phyloP scores from a whole-genome alignment of 1,140 invertebrate species.

The Lamellibrachia luymesi region DNA sequence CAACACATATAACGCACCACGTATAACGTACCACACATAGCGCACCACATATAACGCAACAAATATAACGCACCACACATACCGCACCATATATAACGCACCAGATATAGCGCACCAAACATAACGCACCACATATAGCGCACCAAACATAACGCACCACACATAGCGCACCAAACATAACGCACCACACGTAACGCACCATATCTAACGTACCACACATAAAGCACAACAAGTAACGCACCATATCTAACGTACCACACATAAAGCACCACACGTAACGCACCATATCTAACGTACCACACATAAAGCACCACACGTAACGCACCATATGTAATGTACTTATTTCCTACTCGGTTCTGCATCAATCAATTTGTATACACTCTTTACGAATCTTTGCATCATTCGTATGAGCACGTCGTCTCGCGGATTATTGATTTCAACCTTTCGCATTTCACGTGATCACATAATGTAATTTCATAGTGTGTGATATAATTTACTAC shows the following conservation, averaged over 20 bases:
- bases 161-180: neutral
- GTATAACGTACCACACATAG: too few relatives aligned
- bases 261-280: neutral
- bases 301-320: too few relatives aligned
- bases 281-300: neutral
- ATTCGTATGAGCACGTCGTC: neutral
- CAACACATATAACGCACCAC: neutral
- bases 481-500: neutral
- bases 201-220: too few relatives aligned
- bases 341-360: too few relatives aligned
- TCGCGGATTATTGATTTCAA: neutral
- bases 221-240: too few relatives aligned
- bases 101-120: neutral
- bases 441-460: neutral
- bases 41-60: neutral
- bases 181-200: too few relatives aligned
- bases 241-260: too few relatives aligned
- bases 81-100: too few relatives aligned
- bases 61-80: neutral
- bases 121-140: neutral
- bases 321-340: too few relatives aligned
- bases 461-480: neutral
- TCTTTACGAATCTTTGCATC: neutral
- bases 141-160: too few relatives aligned
- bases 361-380: neutral